Evolutionary conservation across 2,113 vertebrate species (phyloP).

Genomic region (Rissa tridactyla): DNA sequence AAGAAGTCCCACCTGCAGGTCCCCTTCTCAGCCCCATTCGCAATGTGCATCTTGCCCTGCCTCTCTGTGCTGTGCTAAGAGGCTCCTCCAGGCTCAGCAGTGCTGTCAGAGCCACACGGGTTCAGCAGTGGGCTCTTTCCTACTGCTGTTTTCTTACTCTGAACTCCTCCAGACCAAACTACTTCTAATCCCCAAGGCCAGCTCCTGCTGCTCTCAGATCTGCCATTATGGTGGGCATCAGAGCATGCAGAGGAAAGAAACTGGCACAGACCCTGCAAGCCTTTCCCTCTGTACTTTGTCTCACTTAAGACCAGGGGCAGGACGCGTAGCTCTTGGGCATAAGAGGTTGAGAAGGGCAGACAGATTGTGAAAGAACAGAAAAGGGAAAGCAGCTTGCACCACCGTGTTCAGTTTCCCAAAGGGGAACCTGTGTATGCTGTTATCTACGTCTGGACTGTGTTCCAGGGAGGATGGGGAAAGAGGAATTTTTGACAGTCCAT

Average conservation of each 20-base stretch:
- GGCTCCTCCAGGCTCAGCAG: neutral
- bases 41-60: neutral
- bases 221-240: neutral
- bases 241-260: neutral
- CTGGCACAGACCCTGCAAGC: neutral
- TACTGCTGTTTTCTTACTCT: neutral
- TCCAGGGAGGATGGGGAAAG: neutral
- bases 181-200: accelerated
- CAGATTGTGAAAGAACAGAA: neutral
- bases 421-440: neutral
- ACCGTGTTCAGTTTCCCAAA: accelerated
- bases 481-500: neutral
- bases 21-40: accelerated
- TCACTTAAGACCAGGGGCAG: neutral
- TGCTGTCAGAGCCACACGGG: neutral
- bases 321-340: neutral
- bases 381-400: neutral
- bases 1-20: accelerated
- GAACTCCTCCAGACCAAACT: neutral
- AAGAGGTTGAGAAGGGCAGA: neutral
- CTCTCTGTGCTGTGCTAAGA: neutral
- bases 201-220: neutral
- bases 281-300: neutral
- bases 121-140: neutral
- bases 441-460: neutral